Evolutionary conservation across 2,113 vertebrate species (phyloP), one percentile per base, ranked within the genome.

Genomic region (Strix aluco): DNA sequence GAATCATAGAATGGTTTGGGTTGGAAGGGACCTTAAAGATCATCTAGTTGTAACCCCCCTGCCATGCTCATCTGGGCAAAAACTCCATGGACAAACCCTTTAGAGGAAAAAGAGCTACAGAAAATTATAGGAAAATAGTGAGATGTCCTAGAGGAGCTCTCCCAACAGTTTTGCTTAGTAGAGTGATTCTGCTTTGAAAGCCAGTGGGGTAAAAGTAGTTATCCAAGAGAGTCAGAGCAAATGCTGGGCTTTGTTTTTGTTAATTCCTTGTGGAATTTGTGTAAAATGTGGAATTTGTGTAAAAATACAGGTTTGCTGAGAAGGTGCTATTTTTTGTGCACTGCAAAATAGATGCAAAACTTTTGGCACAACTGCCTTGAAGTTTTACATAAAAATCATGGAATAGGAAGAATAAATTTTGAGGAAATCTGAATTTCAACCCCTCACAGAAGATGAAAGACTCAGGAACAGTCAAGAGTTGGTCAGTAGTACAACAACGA

Each of bases 401-500:
- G 19, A 63, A 84, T 47, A 52, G 7, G 22, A 63, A 95, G 25
- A 78, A 34, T 12, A 62, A 22, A 54, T 58, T 34, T 44, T 4
- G 0, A 72, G 29, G 29, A 58, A 65, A 54, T 17, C 26, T 54
- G 61, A 67, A 13, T 8, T 55, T 34, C 19, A 75, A 66, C 36
- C 22, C 36, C 30, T 77, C 42, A 47, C 12, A 55, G 57, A 61
- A 72, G 40, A 32, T 29, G 30, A 63, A 59, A 58, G 5, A 20
- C 5, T 7, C 4, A 57, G 52, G 57, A 80, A 55, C 15, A 10
- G 44, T 34, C 10, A 51, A 62, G 20, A 47, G 4, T 16, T 66
- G 17, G 52, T 59, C 22, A n/a, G 9, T 6, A 40, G 11, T 1
- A 26, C 15, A 1, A 9, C 38, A 46, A 46, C 5, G 2, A 15